A percentile compares a stretch with the other conserved stretches of the same genome.
Conservation (phyloP, 2,113 vertebrate species). For the Raja brachyura region DNA sequence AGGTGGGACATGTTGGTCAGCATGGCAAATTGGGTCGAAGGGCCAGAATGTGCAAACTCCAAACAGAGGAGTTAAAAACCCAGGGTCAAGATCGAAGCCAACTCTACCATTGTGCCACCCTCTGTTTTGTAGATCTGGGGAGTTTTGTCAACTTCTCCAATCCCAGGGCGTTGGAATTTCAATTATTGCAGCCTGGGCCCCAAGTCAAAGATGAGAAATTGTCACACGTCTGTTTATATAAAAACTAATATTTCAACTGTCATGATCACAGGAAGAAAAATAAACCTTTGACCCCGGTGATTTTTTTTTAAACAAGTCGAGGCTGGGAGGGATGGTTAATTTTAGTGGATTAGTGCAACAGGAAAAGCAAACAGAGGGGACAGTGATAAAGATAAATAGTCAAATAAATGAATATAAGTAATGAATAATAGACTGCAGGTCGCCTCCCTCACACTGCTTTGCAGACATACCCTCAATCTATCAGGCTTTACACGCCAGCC, state of each 20-base stretch:
- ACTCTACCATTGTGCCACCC: neutral
- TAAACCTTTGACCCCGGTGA: slow-evolving; percentile 1
- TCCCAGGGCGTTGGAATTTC: neutral
- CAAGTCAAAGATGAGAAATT: neutral
- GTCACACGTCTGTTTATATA: neutral
- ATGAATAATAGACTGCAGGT: neutral
- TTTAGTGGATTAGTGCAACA: neutral
- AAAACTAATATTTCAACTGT: slow-evolving; percentile 24
- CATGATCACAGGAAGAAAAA: slow-evolving; percentile 8
- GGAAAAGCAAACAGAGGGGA: slow-evolving; percentile 19
- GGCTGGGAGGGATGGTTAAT: neutral
- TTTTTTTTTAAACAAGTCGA: neutral
- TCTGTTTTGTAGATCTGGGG: too few species aligned
- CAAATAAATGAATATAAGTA: slow-evolving; percentile 7
- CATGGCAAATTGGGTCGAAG: too few species aligned
- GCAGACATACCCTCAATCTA: neutral
- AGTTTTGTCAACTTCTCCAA: neutral
- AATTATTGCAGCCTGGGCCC: neutral
- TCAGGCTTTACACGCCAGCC: neutral
- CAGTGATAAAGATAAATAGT: slow-evolving; percentile 3
- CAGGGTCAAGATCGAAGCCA: too few species aligned
- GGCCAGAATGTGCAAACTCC: too few species aligned
- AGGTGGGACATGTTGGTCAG: too few species aligned
- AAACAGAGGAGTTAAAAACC: too few species aligned
- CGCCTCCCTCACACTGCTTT: neutral